Evolutionary conservation across 2,888 invertebrate genomes (phyloP).

Genomic region (Cremastinae sp.): DNA sequence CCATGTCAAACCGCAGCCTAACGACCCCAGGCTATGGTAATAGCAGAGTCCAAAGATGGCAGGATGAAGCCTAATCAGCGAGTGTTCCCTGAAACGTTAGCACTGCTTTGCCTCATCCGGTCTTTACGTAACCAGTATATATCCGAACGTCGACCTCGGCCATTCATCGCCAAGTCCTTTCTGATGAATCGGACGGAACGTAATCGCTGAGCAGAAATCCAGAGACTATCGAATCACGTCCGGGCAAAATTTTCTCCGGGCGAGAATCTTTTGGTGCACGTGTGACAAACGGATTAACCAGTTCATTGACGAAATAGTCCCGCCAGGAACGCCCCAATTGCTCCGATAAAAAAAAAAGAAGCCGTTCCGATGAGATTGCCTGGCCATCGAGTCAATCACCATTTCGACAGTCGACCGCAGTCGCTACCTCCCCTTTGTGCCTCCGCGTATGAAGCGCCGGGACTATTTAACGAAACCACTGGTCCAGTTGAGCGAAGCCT

Average conservation of each 20-base stretch:
- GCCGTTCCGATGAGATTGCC: neutral
- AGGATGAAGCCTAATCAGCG: slow-evolving; percentile 14
- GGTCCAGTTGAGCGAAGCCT: slow-evolving; percentile 25
- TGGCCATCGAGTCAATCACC: slow-evolving; percentile 5
- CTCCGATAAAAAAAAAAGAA: neutral
- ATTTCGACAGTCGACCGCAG: slow-evolving; percentile 5
- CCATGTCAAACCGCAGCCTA: slow-evolving; percentile 78
- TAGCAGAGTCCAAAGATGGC: slow-evolving; percentile 63
- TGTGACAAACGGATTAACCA: no score
- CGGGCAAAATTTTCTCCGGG: no score
- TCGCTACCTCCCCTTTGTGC: slow-evolving; percentile 1
- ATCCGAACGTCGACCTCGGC: no score
- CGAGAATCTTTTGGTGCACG: no score
- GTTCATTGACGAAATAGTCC: neutral
- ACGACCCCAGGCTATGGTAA: slow-evolving; percentile 76
- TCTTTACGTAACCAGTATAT: neutral
- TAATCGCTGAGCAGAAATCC: no score
- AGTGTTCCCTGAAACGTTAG: slow-evolving; percentile 7
- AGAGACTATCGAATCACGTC: no score
- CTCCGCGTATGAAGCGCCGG: neutral
- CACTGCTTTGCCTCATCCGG: neutral
- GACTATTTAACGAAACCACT: slow-evolving; percentile 35
- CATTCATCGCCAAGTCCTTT: no score
- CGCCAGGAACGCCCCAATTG: neutral
- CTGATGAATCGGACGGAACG: no score